These are phyloP conservation scores for Illadopsis cleaveri DNA, from an alignment of 2,113 vertebrate species.

Conservation along the genomic window DNA sequence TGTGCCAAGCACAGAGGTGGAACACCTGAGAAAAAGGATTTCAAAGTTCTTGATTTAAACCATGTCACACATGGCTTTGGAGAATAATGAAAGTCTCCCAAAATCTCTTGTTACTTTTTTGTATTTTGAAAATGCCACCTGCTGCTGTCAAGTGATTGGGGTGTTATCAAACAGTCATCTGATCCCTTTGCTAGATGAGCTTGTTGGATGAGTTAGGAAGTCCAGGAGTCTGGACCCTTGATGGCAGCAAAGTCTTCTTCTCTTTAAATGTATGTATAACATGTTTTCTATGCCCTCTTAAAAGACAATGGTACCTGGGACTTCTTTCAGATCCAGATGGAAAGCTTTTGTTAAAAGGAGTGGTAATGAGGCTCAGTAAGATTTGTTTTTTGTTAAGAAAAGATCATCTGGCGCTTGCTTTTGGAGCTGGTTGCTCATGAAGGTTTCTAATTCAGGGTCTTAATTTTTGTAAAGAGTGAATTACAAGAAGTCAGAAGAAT, in stretches of 20 bases:
- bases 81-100: background rate
- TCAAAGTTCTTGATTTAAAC: background rate
- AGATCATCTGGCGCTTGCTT: conserved; percentile 77
- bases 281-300: conserved; percentile 51
- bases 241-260: conserved; percentile 32
- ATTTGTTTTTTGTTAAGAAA: conserved; percentile 68
- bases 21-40: background rate
- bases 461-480: conserved; percentile 90
- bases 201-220: background rate
- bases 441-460: conserved; percentile 89
- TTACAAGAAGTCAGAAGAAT: conserved; percentile 93
- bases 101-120: background rate
- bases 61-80: background rate
- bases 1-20: background rate
- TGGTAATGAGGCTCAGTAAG: conserved; percentile 75
- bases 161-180: background rate
- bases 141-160: background rate
- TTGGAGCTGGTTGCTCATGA: conserved; percentile 79
- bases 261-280: background rate
- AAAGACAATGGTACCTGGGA: conserved; percentile 38
- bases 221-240: background rate
- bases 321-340: conserved; percentile 64
- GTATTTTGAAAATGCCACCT: background rate
- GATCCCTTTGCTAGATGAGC: background rate
- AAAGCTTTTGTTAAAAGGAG: conserved; percentile 56